Base-by-base conservation (phyloP, 2,113 vertebrate genomes). In the Cettia cetti region DNA sequence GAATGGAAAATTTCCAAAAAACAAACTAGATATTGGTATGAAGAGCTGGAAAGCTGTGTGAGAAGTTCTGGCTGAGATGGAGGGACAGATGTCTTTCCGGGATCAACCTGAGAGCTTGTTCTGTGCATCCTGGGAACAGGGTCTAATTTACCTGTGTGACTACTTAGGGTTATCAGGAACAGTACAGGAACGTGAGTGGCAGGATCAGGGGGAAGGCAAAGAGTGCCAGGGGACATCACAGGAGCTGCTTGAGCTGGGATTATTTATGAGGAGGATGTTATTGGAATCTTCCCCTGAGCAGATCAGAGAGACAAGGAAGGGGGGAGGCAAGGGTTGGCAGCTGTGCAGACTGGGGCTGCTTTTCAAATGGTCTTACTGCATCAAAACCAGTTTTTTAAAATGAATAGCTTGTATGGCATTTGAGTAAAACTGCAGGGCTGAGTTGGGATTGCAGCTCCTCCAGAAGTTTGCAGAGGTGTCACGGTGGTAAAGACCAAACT, bases 211-310 rank as follows among this genome's bases (percentile, higher is more conserved):
- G 16, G 56, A 60, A 61, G 37, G 37, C 9, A 7, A 22, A 70
- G 61, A 75, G 11, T 24, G 44, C 6, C 0, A 0, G 19, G 13
- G 6, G 15, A 23, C 39, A 23, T 26, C 0, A 0, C 20, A 70
- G 54, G 37, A 85, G n/a, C 60, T 92, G 39, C 44, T 77, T 82
- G 31, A 44, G 42, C 28, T 79, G 78, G 37, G 8, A 1, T 82
- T 74, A 33, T 39, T 68, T 68, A 16, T 52, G 74, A 56, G 35
- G 39, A 77, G 9, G 31, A 33, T 2, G 2, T 27, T 7, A 49
- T 0, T 82, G 57, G 44, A 83, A 28, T 14, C 11, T 27, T 19
- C 8, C 7, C 24, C 23, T 28, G 30, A 78, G 74, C 64, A 72
- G 54, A 64, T 69, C 33, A 78, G 28, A 50, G 17, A 74, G 44